Base-by-base conservation (phyloP, 2,888 invertebrate genomes). In the Thereva unica region DNA sequence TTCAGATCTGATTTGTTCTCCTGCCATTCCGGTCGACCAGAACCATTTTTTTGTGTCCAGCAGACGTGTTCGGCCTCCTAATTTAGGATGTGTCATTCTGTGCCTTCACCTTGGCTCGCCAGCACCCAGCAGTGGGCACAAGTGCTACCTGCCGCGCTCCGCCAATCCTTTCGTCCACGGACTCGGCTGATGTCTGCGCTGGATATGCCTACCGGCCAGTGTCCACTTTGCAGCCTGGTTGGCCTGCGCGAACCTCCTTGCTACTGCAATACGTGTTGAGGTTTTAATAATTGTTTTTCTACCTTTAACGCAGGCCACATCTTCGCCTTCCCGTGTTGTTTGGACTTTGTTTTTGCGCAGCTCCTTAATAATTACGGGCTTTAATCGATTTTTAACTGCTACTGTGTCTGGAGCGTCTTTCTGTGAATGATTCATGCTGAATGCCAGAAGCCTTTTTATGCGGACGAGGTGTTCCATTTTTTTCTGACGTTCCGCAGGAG, bases 351-450 rank as follows among this genome's bases (percentile, higher is more conserved):
- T 59, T 59, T 59, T 59, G 47, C 23, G 23, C 38, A 38, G 47
- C 47, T 59, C 45, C 45, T 49, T 59, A 59, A 59, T 59, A 40
- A 54, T 54, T 59, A 59, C 49, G 59, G 59, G 59, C 59, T 59
- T 59, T 59, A 59, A 59, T 59, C 59, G 59, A 59, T 59, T 59
- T 59, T 59, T 59, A 59, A 59, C 59, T 59, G 59, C 59, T 59
- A 59, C 59, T 59, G 59, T 59, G 59, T 59, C 59, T 59, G 59
- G 59, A 59, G 49, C 49, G 23, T 41, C 38, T 9, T 47, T 38
- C 47, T 12, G 47, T 59, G 59, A 59, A 38, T 59, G 59, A 59
- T 59, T 59, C 59, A 59, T 49, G 47, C 59, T 10, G 59, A 0
- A 10, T n/a, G 42, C 42, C n/a, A 42, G 23, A 23, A 23, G 23